A percentile compares a stretch with the other conserved stretches of the same genome.
Conservation (phyloP, 1,140 invertebrate genomes). For the Achatina immaculata region DNA sequence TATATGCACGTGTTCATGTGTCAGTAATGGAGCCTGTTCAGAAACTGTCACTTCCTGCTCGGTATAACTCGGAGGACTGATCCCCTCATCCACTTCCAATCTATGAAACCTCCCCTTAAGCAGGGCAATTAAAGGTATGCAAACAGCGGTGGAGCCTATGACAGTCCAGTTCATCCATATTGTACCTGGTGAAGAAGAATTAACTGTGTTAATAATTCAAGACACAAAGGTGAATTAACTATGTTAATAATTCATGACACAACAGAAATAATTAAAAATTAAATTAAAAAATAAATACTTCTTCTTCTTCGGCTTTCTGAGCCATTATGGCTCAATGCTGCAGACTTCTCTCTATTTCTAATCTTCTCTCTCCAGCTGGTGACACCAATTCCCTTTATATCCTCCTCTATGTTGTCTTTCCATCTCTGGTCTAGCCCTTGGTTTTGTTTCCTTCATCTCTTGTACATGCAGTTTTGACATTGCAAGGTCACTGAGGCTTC, state of each 20-base stretch:
- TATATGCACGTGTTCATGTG: not conserved
- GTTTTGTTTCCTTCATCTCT: too few relatives aligned
- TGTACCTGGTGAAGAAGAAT: constrained; percentile 14
- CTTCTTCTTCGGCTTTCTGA: too few relatives aligned
- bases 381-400: too few relatives aligned
- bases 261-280: too few relatives aligned
- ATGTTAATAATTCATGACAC: too few relatives aligned
- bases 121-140: constrained; percentile 21
- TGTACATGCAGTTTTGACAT: too few relatives aligned
- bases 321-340: not conserved
- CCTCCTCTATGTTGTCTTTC: too few relatives aligned
- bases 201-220: not conserved
- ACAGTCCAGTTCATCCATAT: constrained; percentile 44
- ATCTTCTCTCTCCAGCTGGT: not conserved
- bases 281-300: too few relatives aligned
- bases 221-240: not conserved
- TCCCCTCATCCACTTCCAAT: constrained; percentile 28
- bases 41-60: not conserved
- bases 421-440: too few relatives aligned
- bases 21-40: not conserved
- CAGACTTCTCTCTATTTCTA: not conserved
- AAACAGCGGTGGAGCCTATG: constrained; percentile 21
- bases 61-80: not conserved
- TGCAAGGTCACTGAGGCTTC: too few relatives aligned
- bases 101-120: constrained; percentile 24